Evolutionary conservation across 2,113 vertebrate species (phyloP), one percentile per base, ranked within the genome.

Genomic region (Martes martes): DNA sequence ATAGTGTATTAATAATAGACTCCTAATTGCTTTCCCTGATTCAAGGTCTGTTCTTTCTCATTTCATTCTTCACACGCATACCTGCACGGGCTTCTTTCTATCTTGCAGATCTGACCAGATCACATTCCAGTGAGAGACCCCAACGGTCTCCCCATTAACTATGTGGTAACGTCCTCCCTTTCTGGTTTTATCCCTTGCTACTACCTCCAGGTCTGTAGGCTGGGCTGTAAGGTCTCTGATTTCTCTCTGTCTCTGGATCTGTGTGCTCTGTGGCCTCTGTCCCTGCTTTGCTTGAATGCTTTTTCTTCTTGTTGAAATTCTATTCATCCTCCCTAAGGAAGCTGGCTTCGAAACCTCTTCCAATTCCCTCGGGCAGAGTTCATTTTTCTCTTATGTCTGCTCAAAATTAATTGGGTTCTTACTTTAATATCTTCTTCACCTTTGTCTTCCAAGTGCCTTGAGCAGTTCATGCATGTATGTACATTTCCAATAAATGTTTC

Each of bases 321-420:
- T 95, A 21, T 21, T 89, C 59, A 83, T 7, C 21, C 8, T 55
- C 78, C 59, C 24, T 63, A 39, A 89, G 5, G 31, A 81, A 94
- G 26, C 42, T 89, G n/a, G 28, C 18, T 87, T 71, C 24, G n/a
- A 91, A 67, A 11, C 73, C 10, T 81, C 76, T 57, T 89, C 50
- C 61, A 73, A 2, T 87, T 93, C 28, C 55, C 28, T 9, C 1
- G 33, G 6, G 59, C 26, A 73, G 33, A 86, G 1, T 80, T 95
- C 33, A 52, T 83, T 90, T 18, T 89, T 73, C 42, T 91, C 24
- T 63, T 55, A 67, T 63, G 95, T 90, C 52, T 87, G 9, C 52
- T 90, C 57, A 92, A 78, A 84, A 88, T 15, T 79, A 24, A 73
- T 74, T 96, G 39, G 4, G 7, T 80, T 89, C 39, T 89, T 81